Percentiles rank a stretch among this genome's conserved stretches.
phyloP scores from a whole-genome alignment of 2,888 invertebrate genomes.

The Aphrophora alni region DNA sequence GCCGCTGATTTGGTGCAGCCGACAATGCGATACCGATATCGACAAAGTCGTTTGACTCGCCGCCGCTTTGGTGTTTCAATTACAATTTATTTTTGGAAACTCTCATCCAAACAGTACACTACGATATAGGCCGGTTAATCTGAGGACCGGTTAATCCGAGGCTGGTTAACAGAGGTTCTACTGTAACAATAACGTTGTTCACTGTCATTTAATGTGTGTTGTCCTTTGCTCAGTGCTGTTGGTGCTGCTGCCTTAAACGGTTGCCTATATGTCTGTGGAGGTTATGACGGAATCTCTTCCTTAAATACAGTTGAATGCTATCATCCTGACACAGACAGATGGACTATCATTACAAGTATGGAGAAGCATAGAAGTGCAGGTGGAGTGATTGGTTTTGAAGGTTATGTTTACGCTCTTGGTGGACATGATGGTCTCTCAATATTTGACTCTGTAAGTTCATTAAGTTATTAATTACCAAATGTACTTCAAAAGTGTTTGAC shows the following conservation, averaged over 20 bases:
- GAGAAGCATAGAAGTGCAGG: constrained; percentile 75
- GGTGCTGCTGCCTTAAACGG: constrained; percentile 82
- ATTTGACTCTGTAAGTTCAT: constrained; percentile 72
- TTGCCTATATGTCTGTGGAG: constrained; percentile 82
- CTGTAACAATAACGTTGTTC: no score
- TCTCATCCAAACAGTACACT: no score
- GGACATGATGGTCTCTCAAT: constrained; percentile 90
- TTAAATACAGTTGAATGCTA: constrained; percentile 84
- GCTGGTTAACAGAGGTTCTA: no score
- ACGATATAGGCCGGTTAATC: no score
- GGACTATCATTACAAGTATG: constrained; percentile 77
- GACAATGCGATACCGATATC: no score
- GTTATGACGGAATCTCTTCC: constrained; percentile 85
- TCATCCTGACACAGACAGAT: constrained; percentile 73
- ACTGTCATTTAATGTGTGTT: no score
- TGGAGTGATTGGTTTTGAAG: constrained; percentile 72
- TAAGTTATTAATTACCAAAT: background rate
- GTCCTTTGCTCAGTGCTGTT: constrained; percentile 67
- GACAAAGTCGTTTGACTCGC: no score
- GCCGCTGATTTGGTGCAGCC: no score
- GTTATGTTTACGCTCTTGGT: constrained; percentile 81
- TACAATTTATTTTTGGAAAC: no score
- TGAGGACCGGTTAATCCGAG: no score
- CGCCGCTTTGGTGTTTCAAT: no score
- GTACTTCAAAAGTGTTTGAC: no score